Conservation (phyloP, 1,140 invertebrate genomes). For the Antheraea mylitta region DNA sequence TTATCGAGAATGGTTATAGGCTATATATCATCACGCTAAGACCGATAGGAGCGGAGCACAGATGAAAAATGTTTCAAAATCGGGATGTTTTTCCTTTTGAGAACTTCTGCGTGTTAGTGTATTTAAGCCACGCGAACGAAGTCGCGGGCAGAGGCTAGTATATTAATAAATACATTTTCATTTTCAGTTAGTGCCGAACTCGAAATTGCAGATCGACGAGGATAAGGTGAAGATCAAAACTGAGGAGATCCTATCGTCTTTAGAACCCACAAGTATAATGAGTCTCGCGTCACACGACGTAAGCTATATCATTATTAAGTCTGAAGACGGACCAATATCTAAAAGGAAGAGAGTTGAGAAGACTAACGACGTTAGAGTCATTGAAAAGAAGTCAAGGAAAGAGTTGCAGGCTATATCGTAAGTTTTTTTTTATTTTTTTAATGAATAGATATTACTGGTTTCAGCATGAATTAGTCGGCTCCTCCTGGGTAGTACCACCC, state of each 20-base stretch:
- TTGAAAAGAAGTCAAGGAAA: conserved; percentile 33
- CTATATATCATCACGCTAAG: too few species aligned
- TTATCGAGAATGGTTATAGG: too few species aligned
- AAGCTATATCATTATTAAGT: conserved; percentile 59
- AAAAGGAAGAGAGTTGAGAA: conserved; percentile 23
- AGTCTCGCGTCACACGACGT: conserved; percentile 47
- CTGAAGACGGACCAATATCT: conserved; percentile 10
- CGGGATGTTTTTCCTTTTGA: too few species aligned
- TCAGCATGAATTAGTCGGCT: too few species aligned
- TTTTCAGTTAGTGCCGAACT: not conserved
- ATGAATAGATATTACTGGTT: too few species aligned
- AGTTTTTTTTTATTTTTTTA: conserved; percentile 14
- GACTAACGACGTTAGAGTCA: not conserved
- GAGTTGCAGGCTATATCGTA: conserved; percentile 47
- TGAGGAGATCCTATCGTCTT: conserved; percentile 34
- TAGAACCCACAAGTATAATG: conserved; percentile 41
- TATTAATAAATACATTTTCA: too few species aligned
- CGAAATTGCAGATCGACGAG: not conserved
- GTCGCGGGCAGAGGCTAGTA: too few species aligned
- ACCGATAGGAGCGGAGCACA: too few species aligned
- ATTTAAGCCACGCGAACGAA: too few species aligned
- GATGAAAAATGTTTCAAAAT: too few species aligned
- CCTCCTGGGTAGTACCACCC: too few species aligned
- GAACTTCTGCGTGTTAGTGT: too few species aligned
- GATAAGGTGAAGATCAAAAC: conserved; percentile 33